Evolutionary conservation across 2,797 vertebrate genomes (phyloP).

Genomic region (Morelia viridis): DNA sequence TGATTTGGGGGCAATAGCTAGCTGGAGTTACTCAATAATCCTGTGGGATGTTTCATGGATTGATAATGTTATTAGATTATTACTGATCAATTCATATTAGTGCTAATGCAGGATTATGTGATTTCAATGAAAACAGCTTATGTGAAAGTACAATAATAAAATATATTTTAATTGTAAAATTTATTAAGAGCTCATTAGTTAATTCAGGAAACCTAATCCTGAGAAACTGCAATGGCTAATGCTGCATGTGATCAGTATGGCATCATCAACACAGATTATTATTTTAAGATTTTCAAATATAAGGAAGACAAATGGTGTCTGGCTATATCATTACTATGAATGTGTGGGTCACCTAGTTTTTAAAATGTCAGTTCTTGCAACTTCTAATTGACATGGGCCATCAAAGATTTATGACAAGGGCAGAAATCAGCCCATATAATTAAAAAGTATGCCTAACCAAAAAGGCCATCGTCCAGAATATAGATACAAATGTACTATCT

Average conservation of each 20-base stretch:
- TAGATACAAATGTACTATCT: not conserved
- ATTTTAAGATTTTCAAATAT: constrained; percentile 23
- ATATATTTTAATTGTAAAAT: constrained; percentile 43
- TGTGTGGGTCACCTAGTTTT: not conserved
- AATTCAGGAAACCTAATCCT: constrained; percentile 4
- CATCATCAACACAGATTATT: constrained; percentile 11
- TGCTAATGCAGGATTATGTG: constrained; percentile 28
- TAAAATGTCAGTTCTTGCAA: constrained; percentile 20
- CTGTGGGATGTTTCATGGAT: constrained; percentile 21
- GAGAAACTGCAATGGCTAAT: not conserved
- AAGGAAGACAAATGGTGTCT: constrained; percentile 14
- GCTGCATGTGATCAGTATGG: constrained; percentile 14
- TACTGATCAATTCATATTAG: constrained; percentile 32
- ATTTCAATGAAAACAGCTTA: constrained; percentile 30
- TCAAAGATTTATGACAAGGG: not conserved
- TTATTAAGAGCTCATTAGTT: constrained; percentile 43
- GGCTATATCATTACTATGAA: not conserved
- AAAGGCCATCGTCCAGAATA: not conserved
- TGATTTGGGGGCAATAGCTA: constrained; percentile 4
- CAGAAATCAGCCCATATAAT: not conserved
- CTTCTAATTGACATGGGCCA: not conserved
- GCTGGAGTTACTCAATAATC: constrained; percentile 7
- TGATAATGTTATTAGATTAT: constrained; percentile 26
- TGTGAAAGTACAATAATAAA: constrained; percentile 43
- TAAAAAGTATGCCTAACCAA: not conserved